A percentile compares a stretch with the other conserved stretches of the same genome.
Conservation (phyloP, 2,797 vertebrate species). For the Macropus fuliginosus region DNA sequence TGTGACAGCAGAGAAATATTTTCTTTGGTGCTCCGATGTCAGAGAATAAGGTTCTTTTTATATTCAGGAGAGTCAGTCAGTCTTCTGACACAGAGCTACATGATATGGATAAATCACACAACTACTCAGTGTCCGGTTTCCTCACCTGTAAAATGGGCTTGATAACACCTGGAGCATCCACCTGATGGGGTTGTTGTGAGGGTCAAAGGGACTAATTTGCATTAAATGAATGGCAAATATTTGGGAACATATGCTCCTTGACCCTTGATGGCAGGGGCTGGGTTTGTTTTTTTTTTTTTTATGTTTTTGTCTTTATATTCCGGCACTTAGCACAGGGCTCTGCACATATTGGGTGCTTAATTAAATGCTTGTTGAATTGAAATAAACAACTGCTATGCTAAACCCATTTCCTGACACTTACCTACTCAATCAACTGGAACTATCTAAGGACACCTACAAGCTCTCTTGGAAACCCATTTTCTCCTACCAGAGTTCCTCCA, state of each 20-base stretch:
- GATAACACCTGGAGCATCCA: neutral
- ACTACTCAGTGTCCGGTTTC: fast-evolving
- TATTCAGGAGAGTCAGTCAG: neutral
- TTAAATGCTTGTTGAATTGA: neutral
- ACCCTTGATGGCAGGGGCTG: neutral
- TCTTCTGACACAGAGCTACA: neutral
- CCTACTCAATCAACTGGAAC: neutral
- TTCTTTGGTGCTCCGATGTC: neutral
- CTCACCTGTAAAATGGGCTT: neutral
- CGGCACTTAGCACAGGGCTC: neutral
- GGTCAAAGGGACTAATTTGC: neutral
- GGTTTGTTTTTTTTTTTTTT: no score
- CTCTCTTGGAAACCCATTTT: neutral
- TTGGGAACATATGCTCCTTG: neutral
- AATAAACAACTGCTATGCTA: neutral
- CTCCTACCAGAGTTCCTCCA: conserved; percentile 23
- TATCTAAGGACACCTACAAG: neutral
- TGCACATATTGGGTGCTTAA: neutral
- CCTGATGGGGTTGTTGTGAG: neutral
- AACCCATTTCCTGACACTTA: neutral
- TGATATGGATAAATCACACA: neutral
- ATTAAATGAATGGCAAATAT: neutral
- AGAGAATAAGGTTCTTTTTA: neutral
- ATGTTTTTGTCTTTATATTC: neutral
- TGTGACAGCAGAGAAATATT: neutral